Conservation (phyloP, 2,113 vertebrate genomes). For the Chaetorhynchus papuensis region DNA sequence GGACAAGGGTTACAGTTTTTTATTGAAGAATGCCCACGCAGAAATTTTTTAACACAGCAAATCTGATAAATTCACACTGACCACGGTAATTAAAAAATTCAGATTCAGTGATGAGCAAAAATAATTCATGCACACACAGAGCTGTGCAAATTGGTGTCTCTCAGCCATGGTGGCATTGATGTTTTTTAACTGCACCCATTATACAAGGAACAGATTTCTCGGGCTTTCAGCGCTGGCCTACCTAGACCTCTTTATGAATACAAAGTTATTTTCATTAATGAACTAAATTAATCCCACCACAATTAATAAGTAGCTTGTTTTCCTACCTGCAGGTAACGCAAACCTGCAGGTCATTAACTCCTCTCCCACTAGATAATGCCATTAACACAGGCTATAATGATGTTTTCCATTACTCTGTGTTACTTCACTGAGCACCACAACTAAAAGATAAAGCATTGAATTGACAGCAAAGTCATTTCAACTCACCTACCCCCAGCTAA, state of each 20-base stretch:
- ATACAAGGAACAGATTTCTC: background rate
- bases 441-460: background rate
- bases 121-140: background rate
- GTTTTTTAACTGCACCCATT: background rate
- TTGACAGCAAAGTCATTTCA: background rate
- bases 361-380: background rate
- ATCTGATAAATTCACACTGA: background rate
- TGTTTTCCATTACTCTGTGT: background rate
- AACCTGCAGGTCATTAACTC: background rate
- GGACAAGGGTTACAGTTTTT: background rate
- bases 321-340: background rate
- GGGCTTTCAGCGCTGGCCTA: background rate
- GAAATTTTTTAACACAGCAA: background rate
- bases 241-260: background rate
- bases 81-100: background rate
- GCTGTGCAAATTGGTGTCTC: background rate
- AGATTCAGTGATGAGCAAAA: background rate
- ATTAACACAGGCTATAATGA: background rate
- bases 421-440: background rate
- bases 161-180: background rate
- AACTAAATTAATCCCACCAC: background rate
- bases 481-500: background rate
- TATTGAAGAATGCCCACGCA: rapidly evolving
- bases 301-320: background rate
- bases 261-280: background rate